Percentiles rank a stretch among this genome's conserved stretches.
phyloP scores from a whole-genome alignment of 2,797 vertebrate genomes.

The Pteropus rufus region DNA sequence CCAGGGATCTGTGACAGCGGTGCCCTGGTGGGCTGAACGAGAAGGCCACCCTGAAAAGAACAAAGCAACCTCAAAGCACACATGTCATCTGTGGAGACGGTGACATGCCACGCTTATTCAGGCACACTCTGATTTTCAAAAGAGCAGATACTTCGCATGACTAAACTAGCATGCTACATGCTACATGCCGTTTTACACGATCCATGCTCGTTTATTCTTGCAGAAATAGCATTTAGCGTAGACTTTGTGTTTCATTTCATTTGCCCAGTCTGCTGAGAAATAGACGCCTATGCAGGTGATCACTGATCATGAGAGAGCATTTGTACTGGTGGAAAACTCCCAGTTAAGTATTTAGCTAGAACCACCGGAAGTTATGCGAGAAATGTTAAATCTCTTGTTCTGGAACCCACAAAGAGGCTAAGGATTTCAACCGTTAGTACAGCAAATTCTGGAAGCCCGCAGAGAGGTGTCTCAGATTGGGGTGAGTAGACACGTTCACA shows the following conservation, averaged over 20 bases:
- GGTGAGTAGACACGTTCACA: neutral
- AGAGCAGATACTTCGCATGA: neutral
- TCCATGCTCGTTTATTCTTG: too few species aligned
- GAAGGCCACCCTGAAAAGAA: neutral
- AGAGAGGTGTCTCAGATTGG: neutral
- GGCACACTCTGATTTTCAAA: neutral
- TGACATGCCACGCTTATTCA: accelerated
- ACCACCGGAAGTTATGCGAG: neutral
- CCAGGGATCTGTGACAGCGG: accelerated
- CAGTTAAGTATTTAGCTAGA: neutral
- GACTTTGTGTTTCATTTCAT: accelerated
- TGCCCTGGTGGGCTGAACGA: accelerated
- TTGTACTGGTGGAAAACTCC: neutral
- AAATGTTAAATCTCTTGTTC: neutral
- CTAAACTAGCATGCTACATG: accelerated
- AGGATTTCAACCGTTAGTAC: neutral
- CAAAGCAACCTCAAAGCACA: neutral
- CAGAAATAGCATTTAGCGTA: too few species aligned
- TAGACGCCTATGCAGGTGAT: neutral
- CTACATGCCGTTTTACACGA: too few species aligned
- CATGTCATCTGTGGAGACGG: accelerated
- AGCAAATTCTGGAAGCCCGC: neutral
- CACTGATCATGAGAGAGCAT: neutral
- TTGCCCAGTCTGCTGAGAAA: neutral
- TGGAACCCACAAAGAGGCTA: neutral